A percentile compares a stretch with the other conserved stretches of the same genome.
Conservation (phyloP, 2,797 vertebrate genomes). For the Platyrinchus mystaceus region DNA sequence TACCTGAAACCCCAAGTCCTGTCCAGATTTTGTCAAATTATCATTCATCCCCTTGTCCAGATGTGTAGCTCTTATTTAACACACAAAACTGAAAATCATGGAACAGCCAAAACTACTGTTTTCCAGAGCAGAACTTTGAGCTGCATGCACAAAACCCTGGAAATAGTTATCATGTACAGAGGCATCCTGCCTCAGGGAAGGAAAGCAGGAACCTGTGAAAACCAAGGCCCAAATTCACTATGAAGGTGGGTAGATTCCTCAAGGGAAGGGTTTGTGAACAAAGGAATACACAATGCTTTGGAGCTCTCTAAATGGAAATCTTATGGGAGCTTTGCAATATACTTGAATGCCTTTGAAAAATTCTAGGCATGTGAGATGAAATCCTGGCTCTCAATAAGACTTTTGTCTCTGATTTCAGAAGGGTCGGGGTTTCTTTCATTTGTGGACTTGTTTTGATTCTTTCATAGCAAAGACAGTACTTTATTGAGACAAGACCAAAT, state of each 20-base stretch:
- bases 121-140: not conserved
- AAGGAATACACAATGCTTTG: not conserved
- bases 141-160: not conserved
- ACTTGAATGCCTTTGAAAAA: conserved; percentile 49
- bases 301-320: not conserved
- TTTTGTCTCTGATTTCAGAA: conserved; percentile 39
- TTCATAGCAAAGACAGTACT: conserved; percentile 54
- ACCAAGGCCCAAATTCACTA: not conserved
- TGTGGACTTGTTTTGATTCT: conserved; percentile 40
- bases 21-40: not conserved
- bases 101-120: not conserved
- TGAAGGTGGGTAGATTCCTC: not conserved
- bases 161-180: not conserved
- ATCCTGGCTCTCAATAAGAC: conserved; percentile 48
- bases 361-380: conserved; percentile 51
- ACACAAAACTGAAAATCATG: not conserved
- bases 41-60: not conserved
- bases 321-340: not conserved
- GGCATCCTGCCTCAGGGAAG: not conserved
- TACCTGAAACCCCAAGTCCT: too few species aligned
- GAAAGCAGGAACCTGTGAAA: not conserved
- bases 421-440: conserved; percentile 46
- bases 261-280: not conserved
- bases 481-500: conserved; percentile 41
- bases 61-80: not conserved